phyloP scores from a whole-genome alignment of 1,140 invertebrate genomes.

The Asbolus verrucosus region DNA sequence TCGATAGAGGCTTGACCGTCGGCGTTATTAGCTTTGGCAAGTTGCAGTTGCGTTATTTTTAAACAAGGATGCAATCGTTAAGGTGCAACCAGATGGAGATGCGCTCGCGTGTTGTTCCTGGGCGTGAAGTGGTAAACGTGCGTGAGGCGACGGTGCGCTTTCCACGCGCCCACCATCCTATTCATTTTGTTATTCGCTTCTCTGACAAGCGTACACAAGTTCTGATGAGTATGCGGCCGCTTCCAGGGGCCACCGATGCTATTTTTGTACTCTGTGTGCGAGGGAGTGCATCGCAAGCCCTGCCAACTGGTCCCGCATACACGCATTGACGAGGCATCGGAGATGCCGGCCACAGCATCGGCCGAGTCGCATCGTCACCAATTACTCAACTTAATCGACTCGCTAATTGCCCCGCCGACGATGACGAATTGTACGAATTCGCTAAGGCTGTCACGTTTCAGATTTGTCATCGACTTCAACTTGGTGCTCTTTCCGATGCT shows the following conservation, averaged over 20 bases:
- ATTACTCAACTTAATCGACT: constrained; percentile 39
- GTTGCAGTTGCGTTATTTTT: constrained; percentile 1
- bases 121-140: constrained; percentile 43
- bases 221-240: constrained; percentile 45
- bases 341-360: constrained; percentile 5
- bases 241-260: constrained; percentile 55
- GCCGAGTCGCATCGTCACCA: constrained; percentile 21
- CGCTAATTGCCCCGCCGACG: not conserved
- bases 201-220: constrained; percentile 45
- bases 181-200: constrained; percentile 30
- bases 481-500: not conserved
- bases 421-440: constrained; percentile 15
- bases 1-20: no score
- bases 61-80: not conserved
- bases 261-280: constrained; percentile 52
- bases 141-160: constrained; percentile 25
- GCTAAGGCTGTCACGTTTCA: constrained; percentile 8
- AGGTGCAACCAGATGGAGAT: constrained; percentile 24
- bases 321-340: constrained; percentile 14
- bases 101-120: constrained; percentile 1
- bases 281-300: constrained; percentile 47
- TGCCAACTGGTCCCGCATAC: constrained; percentile 43
- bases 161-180: constrained; percentile 38
- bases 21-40: no score
- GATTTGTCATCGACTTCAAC: constrained; percentile 6